Evolutionary conservation across 2,113 vertebrate genomes (phyloP), one percentile per base, ranked within the genome.

Genomic region (Elephas maximus): DNA sequence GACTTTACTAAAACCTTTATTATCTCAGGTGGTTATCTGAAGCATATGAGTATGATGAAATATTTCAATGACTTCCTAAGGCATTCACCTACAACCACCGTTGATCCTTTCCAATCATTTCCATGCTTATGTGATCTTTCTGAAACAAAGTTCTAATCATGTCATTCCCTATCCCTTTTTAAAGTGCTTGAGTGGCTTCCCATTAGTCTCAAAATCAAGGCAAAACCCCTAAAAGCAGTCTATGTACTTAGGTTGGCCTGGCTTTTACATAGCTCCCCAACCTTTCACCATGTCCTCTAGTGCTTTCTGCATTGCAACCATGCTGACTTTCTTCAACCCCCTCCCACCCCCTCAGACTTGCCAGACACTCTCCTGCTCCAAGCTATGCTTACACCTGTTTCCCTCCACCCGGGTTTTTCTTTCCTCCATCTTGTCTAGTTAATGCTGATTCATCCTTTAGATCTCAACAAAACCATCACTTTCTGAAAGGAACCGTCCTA

Each of bases 201-300:
- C 5, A 1, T 57, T 71, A 33, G 62, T 80, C 37, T 87, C 24
- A 71, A 71, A 76, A 62, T 37, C 4, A 28, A 82, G 48, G 24
- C 11, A 45, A 90, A 93, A 23, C 1, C 6, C 14, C 20, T 21
- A 18, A 63, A 37, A 15, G 8, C 5, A 0, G 17, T 44, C n/a
- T 24, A 2, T 11, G 60, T 30, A 20, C 28, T 62, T 44, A 10
- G 0, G 2, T 53, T 51, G 24, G 12, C 57, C 44, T 86, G 53
- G 11, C 53, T 89, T 83, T 33, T 81, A 6, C 41, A 3, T 3
- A 33, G 9, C 7, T n/a, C n/a, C 1, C 4, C 20, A 37, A 20
- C 0, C 1, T 12, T 83, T 89, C 11, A 9, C 41, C 18, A 0
- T n/a, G 37, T 21, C 45, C 6, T 77, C 2, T 2, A 8, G 65